These are phyloP conservation scores for Sarcophaga variegata DNA, from an alignment of 2,888 invertebrate genomes.

Conservation along the genomic window DNA sequence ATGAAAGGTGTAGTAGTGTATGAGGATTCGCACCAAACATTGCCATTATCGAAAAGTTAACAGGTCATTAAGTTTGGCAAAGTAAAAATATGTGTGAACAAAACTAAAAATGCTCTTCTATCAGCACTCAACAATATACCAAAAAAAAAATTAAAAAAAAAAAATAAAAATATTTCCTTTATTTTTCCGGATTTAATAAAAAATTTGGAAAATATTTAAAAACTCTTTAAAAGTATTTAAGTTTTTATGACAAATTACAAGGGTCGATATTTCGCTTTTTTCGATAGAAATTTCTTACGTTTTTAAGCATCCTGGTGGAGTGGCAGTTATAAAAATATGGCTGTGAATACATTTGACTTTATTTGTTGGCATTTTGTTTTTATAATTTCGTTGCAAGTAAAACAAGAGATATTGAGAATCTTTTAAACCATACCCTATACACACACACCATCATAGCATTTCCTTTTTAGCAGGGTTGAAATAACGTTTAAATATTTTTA, in stretches of 20 bases:
- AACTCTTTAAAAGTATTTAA: not conserved
- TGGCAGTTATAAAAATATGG: conserved; percentile 70
- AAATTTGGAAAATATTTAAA: not conserved
- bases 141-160: not conserved
- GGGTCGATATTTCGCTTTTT: not conserved
- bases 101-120: conserved; percentile 33
- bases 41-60: conserved; percentile 81
- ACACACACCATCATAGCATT: not conserved
- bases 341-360: conserved; percentile 51
- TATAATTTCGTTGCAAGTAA: conserved; percentile 43
- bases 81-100: conserved; percentile 69
- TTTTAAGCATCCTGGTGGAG: conserved; percentile 39
- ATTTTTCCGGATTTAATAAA: not conserved
- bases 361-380: conserved; percentile 61
- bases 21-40: conserved; percentile 60
- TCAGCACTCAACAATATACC: not conserved
- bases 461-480: not conserved
- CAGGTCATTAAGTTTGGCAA: conserved; percentile 81
- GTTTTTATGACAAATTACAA: not conserved
- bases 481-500: conserved; percentile 76
- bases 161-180: not conserved
- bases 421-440: conserved; percentile 33
- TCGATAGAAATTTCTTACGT: conserved; percentile 22
- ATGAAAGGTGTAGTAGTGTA: conserved; percentile 31
- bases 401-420: conserved; percentile 60